Percentiles rank a stretch among this genome's conserved stretches.
These are phyloP conservation scores for Nomada hirtipes DNA, from an alignment of 2,888 invertebrate genomes.

Conservation along the genomic window DNA sequence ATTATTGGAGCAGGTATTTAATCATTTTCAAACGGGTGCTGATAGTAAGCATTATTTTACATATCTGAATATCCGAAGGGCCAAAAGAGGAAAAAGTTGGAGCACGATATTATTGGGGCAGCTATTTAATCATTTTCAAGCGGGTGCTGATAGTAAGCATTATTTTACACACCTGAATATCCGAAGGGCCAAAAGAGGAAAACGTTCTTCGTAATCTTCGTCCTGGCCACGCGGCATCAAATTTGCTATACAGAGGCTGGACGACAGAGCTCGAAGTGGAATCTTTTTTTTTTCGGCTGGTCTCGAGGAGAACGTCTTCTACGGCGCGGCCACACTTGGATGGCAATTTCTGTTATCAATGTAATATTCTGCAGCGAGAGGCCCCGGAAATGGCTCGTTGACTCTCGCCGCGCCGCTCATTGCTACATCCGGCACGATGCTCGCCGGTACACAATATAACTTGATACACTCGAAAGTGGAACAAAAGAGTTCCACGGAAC, in stretches of 20 bases:
- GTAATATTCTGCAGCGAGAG: conserved; percentile 78
- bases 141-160: too few relatives aligned
- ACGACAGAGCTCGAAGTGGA: background rate
- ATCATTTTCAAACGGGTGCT: too few relatives aligned
- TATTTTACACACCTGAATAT: too few relatives aligned
- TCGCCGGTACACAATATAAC: conserved; percentile 78
- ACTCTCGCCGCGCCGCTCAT: conserved; percentile 81
- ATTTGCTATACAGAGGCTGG: background rate
- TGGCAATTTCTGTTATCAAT: conserved; percentile 81
- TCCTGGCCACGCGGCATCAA: too few relatives aligned
- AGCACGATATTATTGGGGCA: too few relatives aligned
- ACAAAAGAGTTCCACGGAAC: conserved; percentile 70
- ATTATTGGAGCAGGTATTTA: too few relatives aligned
- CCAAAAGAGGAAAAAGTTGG: too few relatives aligned
- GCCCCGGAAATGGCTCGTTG: conserved; percentile 83
- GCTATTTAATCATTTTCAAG: too few relatives aligned
- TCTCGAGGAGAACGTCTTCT: conserved; percentile 55
- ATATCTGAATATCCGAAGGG: too few relatives aligned
- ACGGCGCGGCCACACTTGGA: conserved; percentile 62
- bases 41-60: too few relatives aligned
- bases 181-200: too few relatives aligned
- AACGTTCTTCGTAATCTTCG: too few relatives aligned
- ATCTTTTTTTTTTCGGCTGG: background rate
- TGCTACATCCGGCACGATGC: conserved; percentile 82
- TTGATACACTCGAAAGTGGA: conserved; percentile 78